Percentiles rank a stretch among this genome's conserved stretches.
Conservation (phyloP, 2,888 invertebrate species). For the Cynaeus angustus region DNA sequence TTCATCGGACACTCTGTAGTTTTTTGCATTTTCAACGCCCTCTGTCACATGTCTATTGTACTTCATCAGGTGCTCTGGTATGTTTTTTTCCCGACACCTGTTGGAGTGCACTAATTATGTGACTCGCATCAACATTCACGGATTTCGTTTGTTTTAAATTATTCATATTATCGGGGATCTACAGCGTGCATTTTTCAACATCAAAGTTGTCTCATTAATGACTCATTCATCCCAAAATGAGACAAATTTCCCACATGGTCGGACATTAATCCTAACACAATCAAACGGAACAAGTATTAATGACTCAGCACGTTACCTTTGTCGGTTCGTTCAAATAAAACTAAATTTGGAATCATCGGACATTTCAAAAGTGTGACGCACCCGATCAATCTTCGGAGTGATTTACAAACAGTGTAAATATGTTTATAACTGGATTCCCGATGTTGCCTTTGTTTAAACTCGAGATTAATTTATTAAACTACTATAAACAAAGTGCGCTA, state of each 20-base stretch:
- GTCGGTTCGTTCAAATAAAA: background rate
- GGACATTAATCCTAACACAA: constrained; percentile 28
- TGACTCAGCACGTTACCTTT: constrained; percentile 26
- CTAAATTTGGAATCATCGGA: too few species aligned
- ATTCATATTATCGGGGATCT: too few species aligned
- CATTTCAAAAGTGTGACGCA: background rate
- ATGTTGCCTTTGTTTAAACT: constrained; percentile 21
- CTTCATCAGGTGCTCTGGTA: constrained; percentile 99
- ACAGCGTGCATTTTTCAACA: too few species aligned
- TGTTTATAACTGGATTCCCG: constrained; percentile 16
- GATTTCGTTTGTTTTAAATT: constrained; percentile 6
- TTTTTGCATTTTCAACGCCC: constrained; percentile 56
- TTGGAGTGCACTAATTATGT: constrained; percentile 99
- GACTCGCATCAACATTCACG: constrained; percentile 72
- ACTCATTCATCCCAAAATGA: constrained; percentile 2
- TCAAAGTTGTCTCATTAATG: constrained; percentile 9
- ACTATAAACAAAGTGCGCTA: constrained; percentile 1
- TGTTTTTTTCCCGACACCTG: constrained; percentile 94
- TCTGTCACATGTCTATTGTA: constrained; percentile 97
- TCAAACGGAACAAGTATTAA: constrained; percentile 28
- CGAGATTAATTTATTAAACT: constrained; percentile 30
- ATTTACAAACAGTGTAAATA: constrained; percentile 11
- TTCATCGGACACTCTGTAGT: background rate
- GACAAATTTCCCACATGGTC: constrained; percentile 20
- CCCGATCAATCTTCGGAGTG: background rate